Base-by-base conservation (phyloP, 2,888 invertebrate genomes). In the Lepidonotus clava region DNA sequence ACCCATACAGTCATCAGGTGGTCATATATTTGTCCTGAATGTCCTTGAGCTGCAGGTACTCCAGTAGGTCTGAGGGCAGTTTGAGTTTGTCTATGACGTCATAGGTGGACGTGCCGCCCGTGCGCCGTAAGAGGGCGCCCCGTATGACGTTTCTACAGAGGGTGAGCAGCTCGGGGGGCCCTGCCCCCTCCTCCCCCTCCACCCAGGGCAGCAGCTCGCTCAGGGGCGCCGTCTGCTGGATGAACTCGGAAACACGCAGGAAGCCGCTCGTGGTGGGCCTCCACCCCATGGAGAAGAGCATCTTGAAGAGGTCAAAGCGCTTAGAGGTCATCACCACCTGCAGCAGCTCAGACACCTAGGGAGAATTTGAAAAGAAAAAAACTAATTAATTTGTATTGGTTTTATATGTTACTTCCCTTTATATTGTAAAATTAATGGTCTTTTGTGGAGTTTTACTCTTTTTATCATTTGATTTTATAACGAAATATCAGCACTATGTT, bases 261-360 rank as follows among this genome's bases (percentile, higher is more conserved):
- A 80, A 80, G 41, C 80, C 80, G 2, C 46, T 51, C 1, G 51
- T 32, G 11, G 46, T 21, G 18, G 80, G 80, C 28, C 80, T 41
- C 80, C 80, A 80, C 5, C 80, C 80, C 80, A 80, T 80, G 14
- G 14, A 4, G 80, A 46, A 80, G 4, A 80, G 51, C 80, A 80
- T 41, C 80, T 80, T 80, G 80, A 46, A 80, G 0, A 80, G 80
- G 46, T 80, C 46, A n/a, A 32, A 41, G 5, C 41, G 41, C 51
- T 51, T 41, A n/a, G 28, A 0, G 28, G 34, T 41, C 80, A 80
- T 80, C 4, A 80, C 80, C 41, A 80, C 46, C 28, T 80, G 41
- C 18, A 80, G 80, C 41, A 80, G 80, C 80, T 80, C 80, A 28
- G 28, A 46, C 36, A 71, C n/a, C n/a, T n/a, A n/a, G n/a, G n/a